phyloP scores from a whole-genome alignment of 1,140 invertebrate species.

The Psix sp. region DNA sequence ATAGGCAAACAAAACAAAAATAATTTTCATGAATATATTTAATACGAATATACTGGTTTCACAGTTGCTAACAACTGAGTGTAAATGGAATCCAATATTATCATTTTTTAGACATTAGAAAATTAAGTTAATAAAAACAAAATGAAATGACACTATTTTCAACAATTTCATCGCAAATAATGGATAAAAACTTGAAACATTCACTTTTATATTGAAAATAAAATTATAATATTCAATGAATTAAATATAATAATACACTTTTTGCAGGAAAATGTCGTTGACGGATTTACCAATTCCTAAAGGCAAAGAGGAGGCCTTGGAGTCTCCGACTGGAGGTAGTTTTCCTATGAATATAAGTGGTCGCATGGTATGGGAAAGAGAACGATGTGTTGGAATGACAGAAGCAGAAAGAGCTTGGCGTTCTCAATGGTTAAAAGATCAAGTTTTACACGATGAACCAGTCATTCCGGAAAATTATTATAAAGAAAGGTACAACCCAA shows the following conservation, averaged over 20 bases:
- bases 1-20: neutral
- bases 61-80: no score
- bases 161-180: no score
- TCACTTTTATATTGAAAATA: no score
- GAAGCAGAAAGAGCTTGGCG: slow-evolving; percentile 89
- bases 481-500: slow-evolving; percentile 84
- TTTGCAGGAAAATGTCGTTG: slow-evolving; percentile 9
- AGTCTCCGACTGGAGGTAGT: slow-evolving; percentile 77
- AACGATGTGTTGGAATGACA: slow-evolving; percentile 88
- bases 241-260: neutral
- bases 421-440: slow-evolving; percentile 89
- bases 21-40: no score
- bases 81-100: no score
- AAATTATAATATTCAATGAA: neutral
- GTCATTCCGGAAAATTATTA: slow-evolving; percentile 80
- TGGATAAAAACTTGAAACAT: no score
- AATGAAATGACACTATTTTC: no score
- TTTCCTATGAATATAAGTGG: slow-evolving; percentile 86
- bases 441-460: slow-evolving; percentile 86
- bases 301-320: neutral
- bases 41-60: no score
- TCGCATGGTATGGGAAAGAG: slow-evolving; percentile 83
- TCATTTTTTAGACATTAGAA: no score
- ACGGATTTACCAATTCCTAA: neutral
- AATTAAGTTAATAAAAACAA: no score